Evolutionary conservation across 2,888 invertebrate species (phyloP), one percentile per base, ranked within the genome.

Genomic region (Nomada ruficornis): DNA sequence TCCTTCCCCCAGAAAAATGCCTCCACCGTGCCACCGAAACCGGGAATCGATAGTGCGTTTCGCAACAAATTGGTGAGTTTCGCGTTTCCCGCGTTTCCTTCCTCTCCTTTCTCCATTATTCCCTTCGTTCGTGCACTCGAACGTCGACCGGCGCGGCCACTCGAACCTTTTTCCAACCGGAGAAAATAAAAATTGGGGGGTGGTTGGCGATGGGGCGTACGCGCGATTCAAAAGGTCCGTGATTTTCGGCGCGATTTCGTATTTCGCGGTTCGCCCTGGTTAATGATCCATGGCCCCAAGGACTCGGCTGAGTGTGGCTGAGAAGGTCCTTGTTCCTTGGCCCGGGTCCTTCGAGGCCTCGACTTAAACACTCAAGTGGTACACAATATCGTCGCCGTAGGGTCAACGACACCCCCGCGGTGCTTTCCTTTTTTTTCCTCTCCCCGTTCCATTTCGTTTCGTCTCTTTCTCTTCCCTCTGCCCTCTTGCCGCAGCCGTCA

Each of bases 361-460:
- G 90, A 91, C 92, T 93, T 92, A 91, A 92, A 91, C 89, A 91
- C 91, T 92, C 77, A 90, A 93, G 93, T 93, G 91, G 92, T 93
- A 91, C 92, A 91, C 91, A 92, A 92, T 93, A 93, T 93, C 91
- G 90, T 89, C 87, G 90, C 89, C 88, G 88, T 85, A 88, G 88
- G 93, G 93, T 93, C 93, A 93, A 93, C 91, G 93, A 92, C 93
- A 92, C 89, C 90, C 91, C 90, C 89, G 80, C 86, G 80, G 74
- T 76, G 60, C 79, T 82, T 82, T 84, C 85, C 82, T 86, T 71
- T 72, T 79, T 84, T 80, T 80, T 65, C 73, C 50, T 50, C n/a
- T 69, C 11, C 26, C 59, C 69, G 70, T 11, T 74, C 59, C 36
- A 47, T 60, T 55, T 65, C 62, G 67, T 59, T 77, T 29, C 57